phyloP scores from a whole-genome alignment of 2,113 vertebrate genomes.

The Danio rerio region GRCz12tu NC_133198.1:5935001-5935500 shows the following conservation, averaged over 20 bases:
- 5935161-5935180: conserved; percentile 15
- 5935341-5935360: conserved; percentile 2
- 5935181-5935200: neutral
- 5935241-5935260: neutral
- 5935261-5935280: neutral
- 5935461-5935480: conserved; percentile 25
- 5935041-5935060: conserved; percentile 13
- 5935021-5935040: conserved; percentile 33
- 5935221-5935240: neutral
- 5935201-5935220: neutral
- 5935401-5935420: neutral
- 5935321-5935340: neutral
- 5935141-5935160: conserved; percentile 44
- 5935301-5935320: neutral
- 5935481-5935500: conserved; percentile 36
- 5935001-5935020: conserved; percentile 37
- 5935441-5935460: neutral
- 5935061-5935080: conserved; percentile 29
- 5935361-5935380: neutral
- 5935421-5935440: conserved; percentile 27
- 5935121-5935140: conserved; percentile 26
- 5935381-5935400: neutral
- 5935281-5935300: neutral
- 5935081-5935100: conserved; percentile 8
- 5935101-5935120: conserved; percentile 27